These are phyloP conservation scores for Gallirallus australis DNA, from an alignment of 2,797 vertebrate genomes.

Conservation along the genomic window DNA sequence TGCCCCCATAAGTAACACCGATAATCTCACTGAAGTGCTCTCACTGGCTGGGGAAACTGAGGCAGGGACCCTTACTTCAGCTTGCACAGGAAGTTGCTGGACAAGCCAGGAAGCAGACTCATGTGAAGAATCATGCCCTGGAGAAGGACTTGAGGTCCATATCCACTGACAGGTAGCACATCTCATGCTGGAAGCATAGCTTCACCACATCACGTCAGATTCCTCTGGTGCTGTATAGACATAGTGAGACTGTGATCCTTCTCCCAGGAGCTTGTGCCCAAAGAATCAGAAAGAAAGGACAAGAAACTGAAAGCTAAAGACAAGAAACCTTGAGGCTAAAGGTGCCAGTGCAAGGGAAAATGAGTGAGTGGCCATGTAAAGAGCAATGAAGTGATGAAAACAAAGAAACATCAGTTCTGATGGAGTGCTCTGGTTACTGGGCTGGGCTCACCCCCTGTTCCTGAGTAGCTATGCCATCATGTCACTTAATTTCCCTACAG, in stretches of 20 bases:
- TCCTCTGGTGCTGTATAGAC: not conserved
- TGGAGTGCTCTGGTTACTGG: not conserved
- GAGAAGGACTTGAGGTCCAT: not conserved
- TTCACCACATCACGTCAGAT: fast-evolving
- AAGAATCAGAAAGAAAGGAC: not conserved
- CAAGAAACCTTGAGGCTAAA: not conserved
- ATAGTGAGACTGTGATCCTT: not conserved
- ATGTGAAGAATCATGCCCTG: not conserved
- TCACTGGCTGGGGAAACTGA: not conserved
- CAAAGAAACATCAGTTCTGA: not conserved
- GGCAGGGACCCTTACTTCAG: not conserved
- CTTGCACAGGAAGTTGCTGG: not conserved
- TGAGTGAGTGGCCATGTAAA: not conserved
- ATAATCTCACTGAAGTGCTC: not conserved
- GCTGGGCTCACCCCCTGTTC: fast-evolving
- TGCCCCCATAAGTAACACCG: not conserved
- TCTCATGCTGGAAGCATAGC: not conserved
- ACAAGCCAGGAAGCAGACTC: not conserved
- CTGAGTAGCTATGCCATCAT: not conserved
- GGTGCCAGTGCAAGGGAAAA: not conserved
- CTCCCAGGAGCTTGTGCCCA: not conserved
- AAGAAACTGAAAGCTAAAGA: not conserved
- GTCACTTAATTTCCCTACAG: not conserved
- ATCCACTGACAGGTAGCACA: fast-evolving
- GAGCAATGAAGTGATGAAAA: not conserved